phyloP scores from a whole-genome alignment of 2,888 invertebrate genomes.

The Onchidella celtica region DNA sequence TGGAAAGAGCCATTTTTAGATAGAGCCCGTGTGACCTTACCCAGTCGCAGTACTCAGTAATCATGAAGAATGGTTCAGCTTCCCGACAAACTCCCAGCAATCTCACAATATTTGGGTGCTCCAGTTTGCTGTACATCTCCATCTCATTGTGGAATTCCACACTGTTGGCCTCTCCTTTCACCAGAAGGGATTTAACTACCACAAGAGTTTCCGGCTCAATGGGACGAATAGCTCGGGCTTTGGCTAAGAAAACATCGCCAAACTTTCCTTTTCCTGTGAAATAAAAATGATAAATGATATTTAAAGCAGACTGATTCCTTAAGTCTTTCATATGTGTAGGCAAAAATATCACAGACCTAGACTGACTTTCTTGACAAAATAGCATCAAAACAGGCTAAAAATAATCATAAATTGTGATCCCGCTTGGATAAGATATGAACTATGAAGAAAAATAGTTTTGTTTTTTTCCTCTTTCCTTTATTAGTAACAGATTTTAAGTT shows the following conservation, averaged over 20 bases:
- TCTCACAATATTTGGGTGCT: slow-evolving; percentile 89
- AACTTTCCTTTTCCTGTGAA: slow-evolving; percentile 91
- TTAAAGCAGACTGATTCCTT: no score
- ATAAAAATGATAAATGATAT: neutral
- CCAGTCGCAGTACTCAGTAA: slow-evolving; percentile 96
- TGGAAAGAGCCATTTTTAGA: no score
- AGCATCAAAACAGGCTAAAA: no score
- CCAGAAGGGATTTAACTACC: slow-evolving; percentile 78
- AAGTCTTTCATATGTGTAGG: no score
- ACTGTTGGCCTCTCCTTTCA: slow-evolving; percentile 73
- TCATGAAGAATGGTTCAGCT: slow-evolving; percentile 91
- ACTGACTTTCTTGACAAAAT: no score
- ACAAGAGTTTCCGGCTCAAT: slow-evolving; percentile 76
- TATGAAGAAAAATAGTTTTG: no score
- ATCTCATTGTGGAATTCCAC: slow-evolving; percentile 92
- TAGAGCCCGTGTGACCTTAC: no score
- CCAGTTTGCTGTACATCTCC: slow-evolving; percentile 91
- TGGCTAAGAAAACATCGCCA: slow-evolving; percentile 92
- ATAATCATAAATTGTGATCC: no score
- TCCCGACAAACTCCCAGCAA: slow-evolving; percentile 88
- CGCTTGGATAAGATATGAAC: no score
- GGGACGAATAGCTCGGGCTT: slow-evolving; percentile 82
- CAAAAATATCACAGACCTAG: no score
- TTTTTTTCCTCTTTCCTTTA: no score
- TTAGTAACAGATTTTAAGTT: no score